phyloP scores from a whole-genome alignment of 23 tunicate species.

The Ciona savignyi region DNA sequence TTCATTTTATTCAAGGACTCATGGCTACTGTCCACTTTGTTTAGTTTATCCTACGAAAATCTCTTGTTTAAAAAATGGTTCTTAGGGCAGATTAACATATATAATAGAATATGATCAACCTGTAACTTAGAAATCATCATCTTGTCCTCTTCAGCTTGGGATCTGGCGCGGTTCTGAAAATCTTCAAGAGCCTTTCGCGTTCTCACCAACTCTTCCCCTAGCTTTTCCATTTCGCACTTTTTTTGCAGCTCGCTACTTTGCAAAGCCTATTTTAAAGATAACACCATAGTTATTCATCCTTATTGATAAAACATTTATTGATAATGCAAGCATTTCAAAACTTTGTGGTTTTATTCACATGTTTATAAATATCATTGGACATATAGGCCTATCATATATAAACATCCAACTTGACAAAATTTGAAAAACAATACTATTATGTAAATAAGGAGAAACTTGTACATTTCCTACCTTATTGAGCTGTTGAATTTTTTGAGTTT shows the following conservation, averaged over 20 bases:
- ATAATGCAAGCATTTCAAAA: too few relatives aligned
- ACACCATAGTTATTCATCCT: too few relatives aligned
- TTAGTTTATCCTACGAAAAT: constrained; percentile 14
- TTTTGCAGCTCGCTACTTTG: not conserved
- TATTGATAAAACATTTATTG: too few relatives aligned
- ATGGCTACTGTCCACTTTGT: constrained; percentile 11
- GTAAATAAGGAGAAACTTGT: too few relatives aligned
- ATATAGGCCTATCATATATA: too few relatives aligned
- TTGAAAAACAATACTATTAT: too few relatives aligned
- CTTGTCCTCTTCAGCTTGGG: not conserved
- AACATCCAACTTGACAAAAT: too few relatives aligned
- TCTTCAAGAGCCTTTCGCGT: not conserved
- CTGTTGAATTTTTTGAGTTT: not conserved
- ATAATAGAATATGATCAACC: not conserved
- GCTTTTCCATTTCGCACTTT: not conserved
- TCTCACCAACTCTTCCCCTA: not conserved
- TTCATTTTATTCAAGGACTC: constrained; percentile 26
- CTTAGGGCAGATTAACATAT: not conserved
- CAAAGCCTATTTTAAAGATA: not conserved
- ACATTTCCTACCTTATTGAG: not conserved
- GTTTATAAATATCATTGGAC: too few relatives aligned
- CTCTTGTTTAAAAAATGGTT: not conserved
- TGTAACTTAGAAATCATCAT: not conserved
- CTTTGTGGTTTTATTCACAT: too few relatives aligned
- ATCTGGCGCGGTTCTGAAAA: not conserved